A percentile compares a stretch with the other conserved stretches of the same genome.
These are phyloP conservation scores for Galaxea fascicularis DNA, from an alignment of 92 coral and sea anemone species.

Conservation along the genomic window DNA sequence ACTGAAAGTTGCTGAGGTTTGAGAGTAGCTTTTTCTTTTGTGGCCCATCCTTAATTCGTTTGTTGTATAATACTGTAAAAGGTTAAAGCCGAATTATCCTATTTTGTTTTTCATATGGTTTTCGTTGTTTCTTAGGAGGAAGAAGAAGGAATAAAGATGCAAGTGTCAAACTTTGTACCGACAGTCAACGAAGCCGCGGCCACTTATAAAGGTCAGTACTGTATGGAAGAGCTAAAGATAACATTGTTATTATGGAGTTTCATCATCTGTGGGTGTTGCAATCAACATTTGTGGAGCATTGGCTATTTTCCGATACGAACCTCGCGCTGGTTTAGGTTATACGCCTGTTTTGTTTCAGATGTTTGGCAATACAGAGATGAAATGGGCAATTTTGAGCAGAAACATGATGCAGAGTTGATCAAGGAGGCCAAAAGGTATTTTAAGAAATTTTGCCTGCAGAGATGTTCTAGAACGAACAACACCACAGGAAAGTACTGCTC, in stretches of 20 bases:
- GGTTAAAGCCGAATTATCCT: too few relatives aligned
- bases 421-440: conserved; percentile 96
- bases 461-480: neutral
- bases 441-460: neutral
- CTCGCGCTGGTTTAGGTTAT: too few relatives aligned
- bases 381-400: conserved; percentile 88
- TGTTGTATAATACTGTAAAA: too few relatives aligned
- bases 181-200: conserved; percentile 95
- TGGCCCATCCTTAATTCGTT: too few relatives aligned
- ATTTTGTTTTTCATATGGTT: neutral
- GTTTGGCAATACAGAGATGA: conserved; percentile 98
- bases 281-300: too few relatives aligned
- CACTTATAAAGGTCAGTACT: conserved; percentile 77
- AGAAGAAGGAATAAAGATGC: conserved; percentile 97
- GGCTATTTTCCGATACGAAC: too few relatives aligned
- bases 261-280: too few relatives aligned
- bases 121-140: conserved; percentile 74
- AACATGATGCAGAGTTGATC: conserved; percentile 89
- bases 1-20: too few relatives aligned
- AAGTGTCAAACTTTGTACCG: conserved; percentile 88
- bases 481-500: neutral
- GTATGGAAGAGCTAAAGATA: too few relatives aligned
- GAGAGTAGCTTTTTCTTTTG: too few relatives aligned
- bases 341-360: conserved; percentile 71
- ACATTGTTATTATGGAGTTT: too few relatives aligned